Base-by-base conservation (phyloP, 2,888 invertebrate genomes). In the Agrochola lychnidis region DNA sequence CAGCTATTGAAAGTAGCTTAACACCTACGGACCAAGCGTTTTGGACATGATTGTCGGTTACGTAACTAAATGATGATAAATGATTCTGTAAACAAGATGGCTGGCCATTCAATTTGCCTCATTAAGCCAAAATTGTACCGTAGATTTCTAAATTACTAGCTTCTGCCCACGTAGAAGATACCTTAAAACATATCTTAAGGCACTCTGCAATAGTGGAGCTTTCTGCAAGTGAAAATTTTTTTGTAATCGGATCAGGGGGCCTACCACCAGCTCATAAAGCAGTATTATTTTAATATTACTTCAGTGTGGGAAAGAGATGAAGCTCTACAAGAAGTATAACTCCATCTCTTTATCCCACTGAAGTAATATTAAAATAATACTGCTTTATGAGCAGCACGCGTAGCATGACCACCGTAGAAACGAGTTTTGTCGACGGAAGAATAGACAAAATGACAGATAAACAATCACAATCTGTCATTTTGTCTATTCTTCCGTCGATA, bases 51-150 rank as follows among this genome's bases (percentile, higher is more conserved):
- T 62, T 78, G 62, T 64, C 61, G 70, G 40, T 83, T 85, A 82
- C 78, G 75, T 77, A 85, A 85, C 61, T 53, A 66, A 78, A 83
- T 79, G 66, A 85, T 78, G 80, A 83, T 73, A 78, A 83, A 81
- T 68, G 63, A 40, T 74, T 69, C 42, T 56, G 69, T 73, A 66
- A 78, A 78, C 73, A 78, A 59, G 59, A 62, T 16, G 70, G 53
- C 59, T 73, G 48, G n/a, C 48, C 62, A 63, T 75, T 59, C 10
- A 69, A 63, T 78, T 30, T 68, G 56, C 12, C 68, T 76, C 53
- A 81, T 84, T 76, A 63, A 64, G n/a, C 42, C n/a, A 25, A 57
- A 79, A 69, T 42, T 42, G 7, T 67, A 61, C 36, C 5, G 30
- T 19, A 51, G 19, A 76, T 66, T 16, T 53, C 25, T 19, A 25